A percentile compares a stretch with the other conserved stretches of the same genome.
Conservation (phyloP, 2,113 vertebrate species). For the Prinia subflava region DNA sequence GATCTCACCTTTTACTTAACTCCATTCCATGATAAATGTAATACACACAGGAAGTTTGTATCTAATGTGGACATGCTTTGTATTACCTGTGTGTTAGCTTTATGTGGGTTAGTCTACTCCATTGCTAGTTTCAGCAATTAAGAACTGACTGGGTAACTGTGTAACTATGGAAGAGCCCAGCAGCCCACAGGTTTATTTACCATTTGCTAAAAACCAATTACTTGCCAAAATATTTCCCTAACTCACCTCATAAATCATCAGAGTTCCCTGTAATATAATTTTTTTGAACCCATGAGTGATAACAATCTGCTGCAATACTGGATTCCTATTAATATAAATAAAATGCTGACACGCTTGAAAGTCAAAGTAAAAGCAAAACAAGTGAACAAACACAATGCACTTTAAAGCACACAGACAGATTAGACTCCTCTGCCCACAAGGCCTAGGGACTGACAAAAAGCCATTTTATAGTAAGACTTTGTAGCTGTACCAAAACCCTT, state of each 20-base stretch:
- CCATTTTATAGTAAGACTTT: background rate
- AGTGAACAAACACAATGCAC: background rate
- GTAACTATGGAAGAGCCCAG: background rate
- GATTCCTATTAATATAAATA: conserved; percentile 16
- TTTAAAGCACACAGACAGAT: background rate
- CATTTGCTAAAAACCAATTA: background rate
- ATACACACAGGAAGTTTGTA: background rate
- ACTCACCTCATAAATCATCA: background rate
- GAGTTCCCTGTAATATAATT: background rate
- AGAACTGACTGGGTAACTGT: background rate
- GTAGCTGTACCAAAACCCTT: background rate
- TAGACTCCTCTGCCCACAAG: background rate
- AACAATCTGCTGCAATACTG: background rate
- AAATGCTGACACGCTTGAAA: conserved; percentile 13
- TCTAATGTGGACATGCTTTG: background rate
- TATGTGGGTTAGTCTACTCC: background rate
- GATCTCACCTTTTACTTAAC: conserved; percentile 19
- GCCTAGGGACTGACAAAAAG: background rate
- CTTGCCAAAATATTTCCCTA: background rate
- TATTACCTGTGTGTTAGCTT: background rate
- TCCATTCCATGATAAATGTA: background rate
- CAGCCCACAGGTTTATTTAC: background rate
- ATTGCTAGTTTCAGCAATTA: background rate
- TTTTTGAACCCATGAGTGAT: background rate
- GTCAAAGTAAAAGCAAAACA: conserved; percentile 21